Evolutionary conservation across 2,888 invertebrate species (phyloP).

Genomic region (Platycnemis pennipes): DNA sequence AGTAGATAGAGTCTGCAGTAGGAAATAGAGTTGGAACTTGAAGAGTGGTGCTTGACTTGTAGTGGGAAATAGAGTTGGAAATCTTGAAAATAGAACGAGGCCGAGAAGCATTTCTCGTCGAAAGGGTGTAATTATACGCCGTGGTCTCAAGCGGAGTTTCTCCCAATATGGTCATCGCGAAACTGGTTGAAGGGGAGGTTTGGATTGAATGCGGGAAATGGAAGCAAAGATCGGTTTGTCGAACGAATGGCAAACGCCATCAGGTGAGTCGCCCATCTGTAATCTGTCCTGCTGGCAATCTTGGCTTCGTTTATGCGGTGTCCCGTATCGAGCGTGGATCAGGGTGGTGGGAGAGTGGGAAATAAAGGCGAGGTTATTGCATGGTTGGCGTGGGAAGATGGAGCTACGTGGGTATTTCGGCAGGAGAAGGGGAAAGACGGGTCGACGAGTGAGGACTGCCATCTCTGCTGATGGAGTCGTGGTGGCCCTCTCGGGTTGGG

Average conservation of each 20-base stretch:
- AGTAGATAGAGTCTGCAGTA: too few relatives aligned
- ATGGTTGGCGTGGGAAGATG: not conserved
- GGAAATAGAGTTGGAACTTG: too few relatives aligned
- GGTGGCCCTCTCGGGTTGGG: not conserved
- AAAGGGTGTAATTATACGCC: too few relatives aligned
- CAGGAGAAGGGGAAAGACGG: not conserved
- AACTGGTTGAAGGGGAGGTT: too few relatives aligned
- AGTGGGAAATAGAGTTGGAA: too few relatives aligned
- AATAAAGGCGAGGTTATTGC: not conserved
- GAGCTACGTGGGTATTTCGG: not conserved
- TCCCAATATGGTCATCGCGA: too few relatives aligned
- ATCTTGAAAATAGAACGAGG: too few relatives aligned
- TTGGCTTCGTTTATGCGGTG: not conserved
- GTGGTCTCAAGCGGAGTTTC: too few relatives aligned
- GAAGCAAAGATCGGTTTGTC: not conserved
- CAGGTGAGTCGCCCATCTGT: not conserved
- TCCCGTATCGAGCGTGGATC: not conserved
- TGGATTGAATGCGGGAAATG: too few relatives aligned
- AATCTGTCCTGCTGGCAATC: not conserved
- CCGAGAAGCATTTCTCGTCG: too few relatives aligned
- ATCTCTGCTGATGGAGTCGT: conserved; percentile 19
- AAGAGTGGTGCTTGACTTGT: too few relatives aligned
- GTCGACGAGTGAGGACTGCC: not conserved
- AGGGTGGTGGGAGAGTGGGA: not conserved
- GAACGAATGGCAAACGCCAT: not conserved